phyloP scores from a whole-genome alignment of 2,113 vertebrate genomes.

The Deroptyus accipitrinus region DNA sequence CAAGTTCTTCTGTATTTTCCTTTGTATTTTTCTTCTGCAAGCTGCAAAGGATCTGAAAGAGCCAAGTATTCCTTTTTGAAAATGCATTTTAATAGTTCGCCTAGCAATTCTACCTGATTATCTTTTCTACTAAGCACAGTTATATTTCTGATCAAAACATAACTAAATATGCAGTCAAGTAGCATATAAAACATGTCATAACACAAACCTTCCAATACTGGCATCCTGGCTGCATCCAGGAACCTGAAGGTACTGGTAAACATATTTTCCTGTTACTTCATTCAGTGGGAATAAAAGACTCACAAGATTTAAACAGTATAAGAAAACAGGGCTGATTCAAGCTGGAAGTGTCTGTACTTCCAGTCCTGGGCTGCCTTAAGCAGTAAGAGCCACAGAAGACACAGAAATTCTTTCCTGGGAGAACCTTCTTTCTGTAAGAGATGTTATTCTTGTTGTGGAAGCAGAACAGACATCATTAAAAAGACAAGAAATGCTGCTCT shows the following conservation, averaged over 20 bases:
- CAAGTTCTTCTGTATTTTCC: not conserved
- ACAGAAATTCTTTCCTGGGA: not conserved
- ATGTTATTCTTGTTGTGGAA: not conserved
- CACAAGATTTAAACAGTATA: not conserved
- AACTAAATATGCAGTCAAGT: not conserved
- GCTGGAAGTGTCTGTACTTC: not conserved
- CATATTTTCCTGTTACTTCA: not conserved
- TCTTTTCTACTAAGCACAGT: not conserved
- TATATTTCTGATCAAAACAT: not conserved
- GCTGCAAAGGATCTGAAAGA: not conserved
- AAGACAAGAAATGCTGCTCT: not conserved
- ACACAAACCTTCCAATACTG: not conserved
- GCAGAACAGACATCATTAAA: not conserved
- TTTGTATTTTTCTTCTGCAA: not conserved
- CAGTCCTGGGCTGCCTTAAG: not conserved
- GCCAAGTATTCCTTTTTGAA: not conserved
- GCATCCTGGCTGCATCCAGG: not conserved
- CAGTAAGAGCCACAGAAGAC: not conserved
- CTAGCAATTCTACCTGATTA: not conserved
- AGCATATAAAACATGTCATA: not conserved
- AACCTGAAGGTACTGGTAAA: not conserved
- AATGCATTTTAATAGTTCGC: not conserved
- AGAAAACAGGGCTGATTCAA: not conserved
- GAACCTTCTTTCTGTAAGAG: not conserved
- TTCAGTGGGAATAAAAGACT: not conserved